phyloP scores from a whole-genome alignment of 2,113 vertebrate species.

The Psephotus haematonotus region DNA sequence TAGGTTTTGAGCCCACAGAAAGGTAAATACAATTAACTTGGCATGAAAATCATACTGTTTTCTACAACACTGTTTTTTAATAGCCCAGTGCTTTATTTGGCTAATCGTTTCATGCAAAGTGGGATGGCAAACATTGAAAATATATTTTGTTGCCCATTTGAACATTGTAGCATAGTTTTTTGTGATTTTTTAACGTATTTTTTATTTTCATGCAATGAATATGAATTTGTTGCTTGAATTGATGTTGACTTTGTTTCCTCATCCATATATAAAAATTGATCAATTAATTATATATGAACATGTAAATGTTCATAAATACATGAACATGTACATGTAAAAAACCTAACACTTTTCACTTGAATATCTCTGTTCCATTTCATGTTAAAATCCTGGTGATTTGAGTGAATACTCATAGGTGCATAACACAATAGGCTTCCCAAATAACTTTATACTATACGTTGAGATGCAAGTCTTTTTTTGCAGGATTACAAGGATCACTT shows the following conservation, averaged over 20 bases:
- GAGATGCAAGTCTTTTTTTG: background rate
- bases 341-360: fast-evolving
- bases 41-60: background rate
- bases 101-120: slow-evolving; percentile 8
- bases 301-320: no score
- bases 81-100: background rate
- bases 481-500: background rate
- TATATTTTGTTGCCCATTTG: background rate
- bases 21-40: background rate
- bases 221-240: slow-evolving; percentile 18
- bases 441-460: background rate
- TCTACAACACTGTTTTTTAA: slow-evolving; percentile 9
- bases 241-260: background rate
- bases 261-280: slow-evolving; percentile 13
- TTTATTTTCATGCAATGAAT: background rate
- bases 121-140: background rate
- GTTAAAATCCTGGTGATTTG: background rate
- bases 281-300: background rate
- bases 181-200: background rate
- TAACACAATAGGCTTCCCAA: background rate
- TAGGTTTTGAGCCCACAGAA: slow-evolving; percentile 15
- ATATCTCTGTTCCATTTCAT: background rate
- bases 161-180: background rate
- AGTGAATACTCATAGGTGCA: background rate
- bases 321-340: background rate